Evolutionary conservation across 2,888 invertebrate genomes (phyloP), one percentile per base, ranked within the genome.

Genomic region (Watsonalla cultraria): DNA sequence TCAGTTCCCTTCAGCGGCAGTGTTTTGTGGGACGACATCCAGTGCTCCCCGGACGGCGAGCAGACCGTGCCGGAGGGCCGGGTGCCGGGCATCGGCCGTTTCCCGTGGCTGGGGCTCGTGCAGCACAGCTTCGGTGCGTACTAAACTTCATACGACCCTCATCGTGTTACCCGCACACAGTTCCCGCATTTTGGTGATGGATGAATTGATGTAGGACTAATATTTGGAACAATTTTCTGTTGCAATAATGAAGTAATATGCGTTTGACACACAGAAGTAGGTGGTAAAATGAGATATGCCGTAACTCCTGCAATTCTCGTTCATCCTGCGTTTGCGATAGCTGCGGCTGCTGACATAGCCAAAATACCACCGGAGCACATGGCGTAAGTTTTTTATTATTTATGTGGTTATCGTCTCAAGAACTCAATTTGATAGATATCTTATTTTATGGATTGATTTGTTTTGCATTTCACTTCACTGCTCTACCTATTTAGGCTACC

Each of bases 41-140:
- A 49, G 0, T 82, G 81, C 47, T 61, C 82, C 0, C n/a, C 68
- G 0, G 84, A 84, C 52, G 2, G 64, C 0, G 68, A 69, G 0
- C 70, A 74, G 54, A 42, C 24, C 0, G 58, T 74, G 48, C 58
- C 72, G 0, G 78, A 80, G n/a, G 84, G 85, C 0, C 47, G 54
- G 0, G 57, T 61, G 0, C 49, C 59, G 0, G 60, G 81, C 33
- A 73, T 78, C 5, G 79, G 78, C 6, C 62, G 85, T 24, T 85
- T 84, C 55, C 81, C 86, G 0, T 85, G 86, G 86, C 66, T 85
- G 1, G 86, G 86, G 2, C 54, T 85, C 5, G 65, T 86, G 24
- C 84, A 85, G 57, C 81, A 86, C 24, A 66, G 56, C 24, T 85
- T 85, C 55, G 64, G 86, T 85, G 59, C 66, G 79, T 74, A 47